Evolutionary conservation across 2,797 vertebrate species (phyloP), one percentile per base, ranked within the genome.

Genomic region (Bryconaethiops microstoma): DNA sequence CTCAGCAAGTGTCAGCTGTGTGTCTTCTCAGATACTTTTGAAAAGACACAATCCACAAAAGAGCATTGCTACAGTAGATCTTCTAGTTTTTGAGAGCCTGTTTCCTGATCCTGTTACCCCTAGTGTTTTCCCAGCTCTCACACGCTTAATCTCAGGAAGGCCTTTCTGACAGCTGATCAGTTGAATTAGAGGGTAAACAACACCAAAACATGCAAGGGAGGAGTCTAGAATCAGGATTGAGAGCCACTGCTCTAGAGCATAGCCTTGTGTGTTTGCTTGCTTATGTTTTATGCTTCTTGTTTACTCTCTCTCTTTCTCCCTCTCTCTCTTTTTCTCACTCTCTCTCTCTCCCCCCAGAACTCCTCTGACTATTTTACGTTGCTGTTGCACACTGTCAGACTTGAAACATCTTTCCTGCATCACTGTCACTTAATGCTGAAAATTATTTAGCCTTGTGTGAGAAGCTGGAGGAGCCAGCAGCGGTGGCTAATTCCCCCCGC

Each of bases 341-440:
- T 42, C 21, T 69, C 21, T 35, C 21, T 14, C 13, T n/a, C 60
- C 7, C 17, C 2, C 71, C 19, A 19, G 7, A 13, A n/a, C 21
- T n/a, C 10, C 42, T 54, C 10, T 64, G 14, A 19, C 50, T 25
- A 5, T 10, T 42, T 75, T 71, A 3, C 55, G 21, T 45, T 62
- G 23, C 68, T 65, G 72, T 71, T 76, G 17, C 17, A n/a, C 35
- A 13, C 17, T 16, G n/a, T 48, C 74, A 60, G 17, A 45, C 52
- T 64, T 2, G 0, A 67, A 55, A 42, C 71, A 57, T 77, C 42
- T 77, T 77, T 67, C 65, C 74, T n/a, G 35, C 77, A n/a, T 73
- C 68, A 50, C 50, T 82, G 60, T 60, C 25, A 40, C 54, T 81
- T 77, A 48, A 79, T 68, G 62, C 68, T 79, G 35, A 77, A 68